Base-by-base conservation (phyloP, 1,140 invertebrate species). In the Drosophila ananassae region DNA sequence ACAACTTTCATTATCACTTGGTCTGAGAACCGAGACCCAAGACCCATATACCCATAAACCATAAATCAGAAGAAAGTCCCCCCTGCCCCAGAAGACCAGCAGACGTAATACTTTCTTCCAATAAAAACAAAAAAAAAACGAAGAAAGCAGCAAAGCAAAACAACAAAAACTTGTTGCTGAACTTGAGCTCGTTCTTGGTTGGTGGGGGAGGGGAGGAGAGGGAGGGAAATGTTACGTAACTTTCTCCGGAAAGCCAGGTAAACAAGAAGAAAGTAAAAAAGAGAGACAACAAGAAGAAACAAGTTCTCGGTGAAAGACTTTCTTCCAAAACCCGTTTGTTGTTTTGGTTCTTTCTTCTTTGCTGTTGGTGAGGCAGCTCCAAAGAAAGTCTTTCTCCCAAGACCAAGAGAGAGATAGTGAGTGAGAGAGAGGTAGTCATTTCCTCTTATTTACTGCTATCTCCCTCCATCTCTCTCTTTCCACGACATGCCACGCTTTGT, bases 101-200 rank as follows among this genome's bases (percentile, higher is more conserved):
- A 54, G 51, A 73, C 71, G 54, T 74, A 85, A 84, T 83, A 84
- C 79, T 83, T 83, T 83, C 73, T 73, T 84, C 54, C 47, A 53
- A 53, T n/a, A 48, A 58, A 32, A 17, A 32, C 13, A 41, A 25
- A 17, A 32, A 22, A 41, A 25, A n/a, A 59, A 72, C 66, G 78
- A 89, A 89, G 84, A 83, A 89, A 89, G 83, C 82, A 73, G 52
- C 48, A 84, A 84, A 80, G 24, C 62, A 55, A 58, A 84, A 56
- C 39, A 62, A 64, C 63, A 56, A 62, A 72, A 76, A 76, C 64
- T 62, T 71, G 73, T 58, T 61, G 61, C 74, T 87, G 83, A 89
- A 89, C 83, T 89, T 89, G 83, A 89, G 83, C 83, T 74, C 76
- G 76, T 89, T 87, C 83, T 87, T 77, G 63, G 73, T 63, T 63